Evolutionary conservation across 1,140 invertebrate genomes (phyloP), one percentile per base, ranked within the genome.

Genomic region (Euura saliciscinereae): DNA sequence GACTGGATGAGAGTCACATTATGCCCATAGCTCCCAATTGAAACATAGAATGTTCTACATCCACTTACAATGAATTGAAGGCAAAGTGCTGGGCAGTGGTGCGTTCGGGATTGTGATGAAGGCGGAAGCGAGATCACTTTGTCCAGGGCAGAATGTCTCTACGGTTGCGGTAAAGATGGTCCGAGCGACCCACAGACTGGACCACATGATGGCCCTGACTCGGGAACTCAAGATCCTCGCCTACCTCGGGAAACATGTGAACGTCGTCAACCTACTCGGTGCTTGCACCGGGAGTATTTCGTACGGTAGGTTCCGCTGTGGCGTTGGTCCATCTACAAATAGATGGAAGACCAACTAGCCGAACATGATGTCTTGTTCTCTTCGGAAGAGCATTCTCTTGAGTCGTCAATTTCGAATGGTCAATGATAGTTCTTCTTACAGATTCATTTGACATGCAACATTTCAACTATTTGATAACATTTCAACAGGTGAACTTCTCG

Each of bases 171-270:
- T 97, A 0, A 97, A 97, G 88, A 96, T 94, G 93, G 93, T 96
- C 0, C 94, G 95, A 79, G 90, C 91, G 77, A 91, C 92, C 66
- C 91, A 93, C 0, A 94, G 96, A 80, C 89, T 90, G 8, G 90
- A 91, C 46, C 91, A 92, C 68, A 92, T 96, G 13, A 91, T 92
- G 77, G 94, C 97, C 0, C 85, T 99, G 8, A 92, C 94, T 4
- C 96, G 95, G 3, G 97, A 99, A 85, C 85, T 99, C 0, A 99
- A 99, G 88, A 98, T 99, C 43, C 95, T 99, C 92, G 94, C 96
- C 10, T 96, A 98, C 86, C 89, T 99, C 72, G 97, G 97, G 0
- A 94, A 95, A 81, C 97, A 99, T 88, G 83, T 98, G 1, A 99
- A 99, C 84, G 96, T 99, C 43, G 95, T 98, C 0, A 99, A 99